These are phyloP conservation scores for Melanotaenia trifasciata DNA, from an alignment of 2,797 vertebrate species.

Conservation along the genomic window DNA sequence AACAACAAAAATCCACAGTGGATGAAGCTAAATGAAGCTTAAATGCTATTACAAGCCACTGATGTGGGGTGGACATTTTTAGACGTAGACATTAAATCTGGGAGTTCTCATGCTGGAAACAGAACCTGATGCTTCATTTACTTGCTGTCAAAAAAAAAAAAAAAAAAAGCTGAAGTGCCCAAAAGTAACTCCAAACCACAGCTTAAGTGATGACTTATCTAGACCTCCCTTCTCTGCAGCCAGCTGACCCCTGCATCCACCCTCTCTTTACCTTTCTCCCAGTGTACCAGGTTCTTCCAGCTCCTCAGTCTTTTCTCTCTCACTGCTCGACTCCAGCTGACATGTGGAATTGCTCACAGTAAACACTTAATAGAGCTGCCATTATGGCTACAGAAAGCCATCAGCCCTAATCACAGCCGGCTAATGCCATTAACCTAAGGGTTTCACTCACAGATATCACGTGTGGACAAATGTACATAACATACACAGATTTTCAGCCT, in stretches of 20 bases:
- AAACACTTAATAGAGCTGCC: constrained; percentile 74
- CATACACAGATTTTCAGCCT: constrained; percentile 13
- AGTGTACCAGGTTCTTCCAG: constrained; percentile 23
- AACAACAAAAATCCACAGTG: background rate
- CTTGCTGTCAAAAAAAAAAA: constrained; percentile 1
- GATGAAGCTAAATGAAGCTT: background rate
- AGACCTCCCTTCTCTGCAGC: constrained; percentile 25
- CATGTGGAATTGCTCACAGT: constrained; percentile 78
- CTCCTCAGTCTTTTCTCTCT: constrained; percentile 46
- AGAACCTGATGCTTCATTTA: constrained; percentile 5
- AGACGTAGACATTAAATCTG: constrained; percentile 1
- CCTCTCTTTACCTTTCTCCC: constrained; percentile 30
- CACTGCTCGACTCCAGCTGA: constrained; percentile 65
- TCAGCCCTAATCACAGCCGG: constrained; percentile 66
- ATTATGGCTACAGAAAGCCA: constrained; percentile 66
- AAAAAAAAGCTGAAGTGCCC: background rate
- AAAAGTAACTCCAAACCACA: constrained; percentile 18
- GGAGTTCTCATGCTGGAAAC: constrained; percentile 18
- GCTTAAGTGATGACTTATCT: constrained; percentile 32
- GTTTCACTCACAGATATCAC: constrained; percentile 37
- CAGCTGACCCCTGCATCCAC: constrained; percentile 38
- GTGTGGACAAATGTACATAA: constrained; percentile 30
- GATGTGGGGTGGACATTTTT: background rate
- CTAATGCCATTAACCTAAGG: constrained; percentile 68
- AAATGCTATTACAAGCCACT: background rate